Conservation (phyloP, 2,888 invertebrate genomes). For the Nymphalis urticae region DNA sequence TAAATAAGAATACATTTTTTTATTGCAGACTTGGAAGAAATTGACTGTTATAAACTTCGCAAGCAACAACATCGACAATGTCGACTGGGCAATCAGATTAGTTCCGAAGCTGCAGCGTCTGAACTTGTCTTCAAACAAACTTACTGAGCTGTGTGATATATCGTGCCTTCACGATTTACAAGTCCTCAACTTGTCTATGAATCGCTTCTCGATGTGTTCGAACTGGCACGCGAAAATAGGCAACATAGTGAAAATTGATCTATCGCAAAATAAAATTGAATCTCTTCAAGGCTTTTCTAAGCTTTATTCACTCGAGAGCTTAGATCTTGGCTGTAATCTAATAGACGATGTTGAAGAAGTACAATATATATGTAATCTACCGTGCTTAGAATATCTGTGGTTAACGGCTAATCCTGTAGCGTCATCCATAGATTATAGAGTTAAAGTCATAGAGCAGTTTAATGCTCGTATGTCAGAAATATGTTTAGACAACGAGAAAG, state of each 20-base stretch:
- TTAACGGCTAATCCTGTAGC: constrained; percentile 95
- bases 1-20: too few relatives aligned
- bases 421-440: constrained; percentile 91
- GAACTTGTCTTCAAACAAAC: constrained; percentile 89
- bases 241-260: constrained; percentile 91
- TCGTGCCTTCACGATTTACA: constrained; percentile 89
- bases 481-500: constrained; percentile 92
- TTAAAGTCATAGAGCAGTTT: constrained; percentile 93
- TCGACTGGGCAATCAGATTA: constrained; percentile 91
- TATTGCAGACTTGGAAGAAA: constrained; percentile 85
- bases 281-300: constrained; percentile 88
- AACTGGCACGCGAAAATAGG: constrained; percentile 93
- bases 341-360: constrained; percentile 91
- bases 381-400: constrained; percentile 92
- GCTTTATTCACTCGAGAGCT: constrained; percentile 90
- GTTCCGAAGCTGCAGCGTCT: constrained; percentile 87
- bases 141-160: constrained; percentile 88
- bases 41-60: constrained; percentile 88
- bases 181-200: constrained; percentile 89
- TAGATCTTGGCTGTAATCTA: constrained; percentile 93
- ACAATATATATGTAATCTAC: constrained; percentile 88
- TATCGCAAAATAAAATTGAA: constrained; percentile 91
- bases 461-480: constrained; percentile 91
- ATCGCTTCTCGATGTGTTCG: constrained; percentile 86
- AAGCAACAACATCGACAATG: constrained; percentile 87